Conservation (phyloP, 53 echinoderm and acorn worm genomes). For the Paracentrotus lividus region DNA sequence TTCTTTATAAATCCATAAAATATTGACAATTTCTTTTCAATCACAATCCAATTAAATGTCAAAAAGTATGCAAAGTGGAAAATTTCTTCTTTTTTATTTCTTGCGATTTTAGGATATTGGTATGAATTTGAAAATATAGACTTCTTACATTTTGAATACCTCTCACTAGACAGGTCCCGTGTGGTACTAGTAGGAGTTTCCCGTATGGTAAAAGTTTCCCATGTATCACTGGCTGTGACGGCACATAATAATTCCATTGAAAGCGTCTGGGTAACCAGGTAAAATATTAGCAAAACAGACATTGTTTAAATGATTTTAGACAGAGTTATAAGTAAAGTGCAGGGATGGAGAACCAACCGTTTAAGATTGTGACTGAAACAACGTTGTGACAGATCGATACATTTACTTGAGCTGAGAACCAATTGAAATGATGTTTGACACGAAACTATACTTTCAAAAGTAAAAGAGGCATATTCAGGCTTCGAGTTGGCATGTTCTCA, state of each 20-base stretch:
- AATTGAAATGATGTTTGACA: neutral
- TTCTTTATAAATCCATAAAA: no score
- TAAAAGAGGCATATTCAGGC: neutral
- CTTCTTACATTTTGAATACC: slow-evolving; percentile 7
- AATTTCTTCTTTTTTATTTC: no score
- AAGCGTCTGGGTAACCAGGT: neutral
- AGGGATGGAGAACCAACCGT: neutral
- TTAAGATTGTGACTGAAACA: neutral
- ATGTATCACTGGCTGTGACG: no score
- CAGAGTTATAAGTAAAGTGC: neutral
- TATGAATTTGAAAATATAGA: no score
- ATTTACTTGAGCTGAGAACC: neutral
- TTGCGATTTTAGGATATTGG: no score
- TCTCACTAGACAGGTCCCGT: neutral
- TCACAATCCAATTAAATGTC: no score
- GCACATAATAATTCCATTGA: neutral
- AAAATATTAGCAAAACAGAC: neutral
- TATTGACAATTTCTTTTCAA: no score
- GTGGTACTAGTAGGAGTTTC: neutral
- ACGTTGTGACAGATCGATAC: neutral
- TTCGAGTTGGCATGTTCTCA: no score
- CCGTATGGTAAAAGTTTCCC: neutral
- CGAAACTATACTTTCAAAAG: neutral
- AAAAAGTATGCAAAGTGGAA: no score
- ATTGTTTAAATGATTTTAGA: neutral